Percentiles rank a stretch among this genome's conserved stretches.
These are phyloP conservation scores for Sinocyclocheilus anophthalmus DNA, from an alignment of 2,113 vertebrate genomes.

Conservation along the genomic window DNA sequence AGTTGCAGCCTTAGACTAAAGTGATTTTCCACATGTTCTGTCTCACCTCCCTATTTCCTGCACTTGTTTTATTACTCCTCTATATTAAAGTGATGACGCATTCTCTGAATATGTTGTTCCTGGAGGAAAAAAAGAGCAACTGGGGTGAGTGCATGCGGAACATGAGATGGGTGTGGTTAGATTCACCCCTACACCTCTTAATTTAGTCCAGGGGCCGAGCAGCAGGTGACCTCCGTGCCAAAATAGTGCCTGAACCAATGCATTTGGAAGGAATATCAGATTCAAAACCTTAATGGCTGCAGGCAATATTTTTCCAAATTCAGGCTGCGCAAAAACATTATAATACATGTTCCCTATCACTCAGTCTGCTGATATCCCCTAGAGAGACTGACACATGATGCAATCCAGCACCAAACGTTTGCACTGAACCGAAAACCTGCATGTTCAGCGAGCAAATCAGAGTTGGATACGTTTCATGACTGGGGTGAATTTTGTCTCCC, in stretches of 20 bases:
- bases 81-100: constrained; percentile 48
- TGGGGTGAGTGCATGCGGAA: constrained; percentile 7
- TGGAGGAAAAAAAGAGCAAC: constrained; percentile 26
- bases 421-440: constrained; percentile 16
- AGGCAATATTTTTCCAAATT: not conserved
- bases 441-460: constrained; percentile 62
- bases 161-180: constrained; percentile 23
- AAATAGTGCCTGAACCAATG: constrained; percentile 6
- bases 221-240: constrained; percentile 23
- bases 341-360: not conserved
- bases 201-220: constrained; percentile 6
- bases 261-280: constrained; percentile 16
- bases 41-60: constrained; percentile 50
- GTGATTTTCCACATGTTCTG: constrained; percentile 48
- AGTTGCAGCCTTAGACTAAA: not conserved
- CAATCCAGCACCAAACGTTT: too few species aligned
- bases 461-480: constrained; percentile 57
- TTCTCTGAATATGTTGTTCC: constrained; percentile 57
- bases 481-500: constrained; percentile 59
- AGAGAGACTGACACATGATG: constrained; percentile 23
- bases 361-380: constrained; percentile 12
- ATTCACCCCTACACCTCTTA: constrained; percentile 15
- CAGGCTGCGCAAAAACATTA: not conserved
- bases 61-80: constrained; percentile 56
- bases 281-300: not conserved